Percentiles rank a stretch among this genome's conserved stretches.
Evolutionary conservation across 2,113 vertebrate genomes (phyloP).

Genomic region (Poeciliopsis prolifica): DNA sequence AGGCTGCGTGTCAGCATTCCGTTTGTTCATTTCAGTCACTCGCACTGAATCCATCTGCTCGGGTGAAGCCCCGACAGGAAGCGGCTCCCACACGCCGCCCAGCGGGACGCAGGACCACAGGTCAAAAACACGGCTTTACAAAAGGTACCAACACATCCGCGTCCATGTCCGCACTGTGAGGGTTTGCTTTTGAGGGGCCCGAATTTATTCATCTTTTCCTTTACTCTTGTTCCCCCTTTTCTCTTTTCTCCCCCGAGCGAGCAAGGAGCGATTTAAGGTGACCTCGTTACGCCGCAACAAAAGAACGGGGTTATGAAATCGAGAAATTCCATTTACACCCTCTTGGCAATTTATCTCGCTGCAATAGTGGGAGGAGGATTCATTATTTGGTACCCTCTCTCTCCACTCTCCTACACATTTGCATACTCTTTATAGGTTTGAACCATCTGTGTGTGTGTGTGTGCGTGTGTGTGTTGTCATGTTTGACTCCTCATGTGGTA

Average conservation of each 20-base stretch:
- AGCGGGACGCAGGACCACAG: neutral
- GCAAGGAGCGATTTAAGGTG: conserved; percentile 50
- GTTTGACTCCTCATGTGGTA: conserved; percentile 11
- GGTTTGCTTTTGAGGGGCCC: conserved; percentile 13
- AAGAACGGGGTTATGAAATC: conserved; percentile 70
- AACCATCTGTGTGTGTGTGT: neutral
- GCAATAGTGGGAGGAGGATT: conserved; percentile 53
- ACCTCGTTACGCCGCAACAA: conserved; percentile 67
- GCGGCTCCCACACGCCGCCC: conserved; percentile 9
- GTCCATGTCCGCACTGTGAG: conserved; percentile 12
- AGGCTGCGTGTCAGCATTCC: neutral
- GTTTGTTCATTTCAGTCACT: conserved; percentile 52
- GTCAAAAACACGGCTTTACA: conserved; percentile 21
- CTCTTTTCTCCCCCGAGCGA: neutral
- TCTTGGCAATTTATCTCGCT: conserved; percentile 61
- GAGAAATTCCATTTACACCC: conserved; percentile 66
- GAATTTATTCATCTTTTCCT: conserved; percentile 15
- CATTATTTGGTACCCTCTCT: conserved; percentile 58
- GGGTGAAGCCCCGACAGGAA: conserved; percentile 16
- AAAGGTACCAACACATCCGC: conserved; percentile 32
- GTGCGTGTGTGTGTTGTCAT: neutral
- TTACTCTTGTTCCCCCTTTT: conserved; percentile 32
- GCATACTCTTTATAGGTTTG: conserved; percentile 37
- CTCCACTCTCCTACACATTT: conserved; percentile 38
- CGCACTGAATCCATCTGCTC: conserved; percentile 21